phyloP scores from a whole-genome alignment of 1,140 invertebrate genomes.

The Drosophila equinoxialis region DNA sequence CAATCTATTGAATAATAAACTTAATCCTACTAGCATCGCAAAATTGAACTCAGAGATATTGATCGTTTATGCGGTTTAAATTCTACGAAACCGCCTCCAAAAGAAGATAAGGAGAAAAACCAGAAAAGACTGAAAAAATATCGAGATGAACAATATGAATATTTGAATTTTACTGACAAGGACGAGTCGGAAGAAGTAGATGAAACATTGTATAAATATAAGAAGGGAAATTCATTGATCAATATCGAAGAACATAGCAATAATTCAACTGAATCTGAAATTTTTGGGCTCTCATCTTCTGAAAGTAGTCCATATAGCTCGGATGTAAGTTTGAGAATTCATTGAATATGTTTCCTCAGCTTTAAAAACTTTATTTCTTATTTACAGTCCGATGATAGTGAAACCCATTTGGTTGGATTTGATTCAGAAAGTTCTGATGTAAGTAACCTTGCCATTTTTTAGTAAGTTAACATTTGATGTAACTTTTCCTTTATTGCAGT shows the following conservation, averaged over 20 bases:
- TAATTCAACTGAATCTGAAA: conserved; percentile 12
- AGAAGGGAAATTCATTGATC: background rate
- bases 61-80: conserved; percentile 18
- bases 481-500: conserved; percentile 23
- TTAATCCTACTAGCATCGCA: conserved; percentile 22
- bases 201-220: background rate
- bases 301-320: background rate
- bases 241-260: background rate
- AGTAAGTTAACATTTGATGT: background rate
- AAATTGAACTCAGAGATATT: conserved; percentile 30
- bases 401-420: background rate
- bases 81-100: background rate
- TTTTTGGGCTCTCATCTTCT: background rate
- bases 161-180: background rate
- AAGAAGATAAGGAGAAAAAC: background rate
- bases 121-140: background rate
- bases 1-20: background rate
- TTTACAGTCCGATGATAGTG: background rate
- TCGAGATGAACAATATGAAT: conserved; percentile 4
- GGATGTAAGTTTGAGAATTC: background rate
- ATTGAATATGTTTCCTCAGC: too few species aligned
- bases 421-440: background rate
- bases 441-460: background rate
- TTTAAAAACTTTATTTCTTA: background rate
- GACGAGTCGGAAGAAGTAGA: background rate